Evolutionary conservation across 2,888 invertebrate species (phyloP), one percentile per base, ranked within the genome.

Genomic region (Euclidia mi): DNA sequence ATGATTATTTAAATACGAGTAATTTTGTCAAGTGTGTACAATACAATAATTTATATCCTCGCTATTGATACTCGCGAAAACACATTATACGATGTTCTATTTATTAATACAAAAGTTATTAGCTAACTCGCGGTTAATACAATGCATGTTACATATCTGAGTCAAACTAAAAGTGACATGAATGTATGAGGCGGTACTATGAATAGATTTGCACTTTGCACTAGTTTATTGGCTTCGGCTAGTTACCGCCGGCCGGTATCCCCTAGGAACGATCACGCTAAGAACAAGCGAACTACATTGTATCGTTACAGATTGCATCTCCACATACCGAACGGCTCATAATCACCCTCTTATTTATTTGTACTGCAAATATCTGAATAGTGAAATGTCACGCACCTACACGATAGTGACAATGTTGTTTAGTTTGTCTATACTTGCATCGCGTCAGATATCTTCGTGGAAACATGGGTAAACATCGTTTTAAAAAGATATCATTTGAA

Each of bases 171-270:
- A 67, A 72, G 61, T 79, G 71, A 74, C 71, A 73, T 63, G 63
- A 65, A 71, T 71, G 64, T 63, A 59, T 70, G 71, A 70, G 73
- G 51, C 37, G 60, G 11, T 46, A 67, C 76, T 74, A 78, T 78
- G 68, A 84, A 84, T 84, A 85, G 82, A 78, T 68, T 72, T 80
- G 82, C 79, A 84, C 83, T 81, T 81, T 78, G 82, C 76, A 76
- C 82, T 45, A 74, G 75, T 78, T 78, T 72, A 76, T 71, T 62
- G 40, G 40, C 49, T 47, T 15, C 59, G 53, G 48, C 57, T 56
- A 56, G 70, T 72, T 61, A 66, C 65, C 52, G 14, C 37, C 62
- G 48, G 14, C 37, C 62, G 48, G 51, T 51, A 56, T 57, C 64
- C 53, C 44, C 42, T 37, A 44, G 35, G 32, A 44, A 52, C 44